A percentile compares a stretch with the other conserved stretches of the same genome.
Evolutionary conservation across 2,888 invertebrate species (phyloP).

Genomic region (Trichacis sp.): DNA sequence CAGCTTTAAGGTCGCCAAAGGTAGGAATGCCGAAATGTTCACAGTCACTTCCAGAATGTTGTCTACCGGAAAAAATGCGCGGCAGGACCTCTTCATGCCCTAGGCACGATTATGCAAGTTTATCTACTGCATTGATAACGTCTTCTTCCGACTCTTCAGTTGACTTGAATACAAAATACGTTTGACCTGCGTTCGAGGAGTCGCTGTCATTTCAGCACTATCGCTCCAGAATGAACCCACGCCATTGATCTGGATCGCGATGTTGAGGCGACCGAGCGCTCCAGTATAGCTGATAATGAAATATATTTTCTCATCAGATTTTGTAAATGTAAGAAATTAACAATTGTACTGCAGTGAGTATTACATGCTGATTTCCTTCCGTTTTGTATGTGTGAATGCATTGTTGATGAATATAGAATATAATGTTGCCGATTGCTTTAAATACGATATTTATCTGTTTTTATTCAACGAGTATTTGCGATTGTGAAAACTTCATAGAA

Average conservation of each 20-base stretch:
- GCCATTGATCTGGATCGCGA: constrained; percentile 55
- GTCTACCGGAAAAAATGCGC: constrained; percentile 59
- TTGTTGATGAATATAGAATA: no score
- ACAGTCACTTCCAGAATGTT: constrained; percentile 61
- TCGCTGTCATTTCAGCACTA: constrained; percentile 51
- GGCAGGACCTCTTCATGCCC: constrained; percentile 57
- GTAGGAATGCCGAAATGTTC: constrained; percentile 64
- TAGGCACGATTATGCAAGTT: constrained; percentile 72
- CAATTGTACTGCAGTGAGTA: no score
- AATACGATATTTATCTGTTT: no score
- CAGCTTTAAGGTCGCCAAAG: constrained; percentile 56
- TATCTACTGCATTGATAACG: constrained; percentile 75
- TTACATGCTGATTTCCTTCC: no score
- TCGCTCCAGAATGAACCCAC: constrained; percentile 44
- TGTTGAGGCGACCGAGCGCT: constrained; percentile 61
- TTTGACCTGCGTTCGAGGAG: constrained; percentile 58
- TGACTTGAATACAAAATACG: constrained; percentile 64
- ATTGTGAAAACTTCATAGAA: no score
- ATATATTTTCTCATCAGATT: background rate
- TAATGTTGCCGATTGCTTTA: no score
- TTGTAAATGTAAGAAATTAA: no score
- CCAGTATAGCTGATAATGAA: constrained; percentile 49
- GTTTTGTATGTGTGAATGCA: no score
- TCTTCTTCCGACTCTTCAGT: constrained; percentile 73
- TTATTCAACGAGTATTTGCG: no score